Percentiles rank a stretch among this genome's conserved stretches.
Evolutionary conservation across 2,113 vertebrate genomes (phyloP).

Genomic region (Castor canadensis): DNA sequence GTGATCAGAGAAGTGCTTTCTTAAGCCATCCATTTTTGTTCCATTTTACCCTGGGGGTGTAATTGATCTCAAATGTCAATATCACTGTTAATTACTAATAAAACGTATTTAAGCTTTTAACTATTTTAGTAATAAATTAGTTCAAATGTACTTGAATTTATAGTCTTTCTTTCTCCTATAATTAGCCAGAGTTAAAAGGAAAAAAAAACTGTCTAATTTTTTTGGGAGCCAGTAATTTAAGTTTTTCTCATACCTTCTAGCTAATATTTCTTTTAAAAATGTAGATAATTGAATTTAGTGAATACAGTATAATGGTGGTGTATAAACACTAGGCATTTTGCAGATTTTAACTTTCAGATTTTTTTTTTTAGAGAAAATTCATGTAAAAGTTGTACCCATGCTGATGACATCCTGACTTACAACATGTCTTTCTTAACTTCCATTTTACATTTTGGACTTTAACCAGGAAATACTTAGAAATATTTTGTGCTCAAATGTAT

Average conservation of each 20-base stretch:
- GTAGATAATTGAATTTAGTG: neutral
- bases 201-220: constrained; percentile 12
- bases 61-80: neutral
- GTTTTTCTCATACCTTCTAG: neutral
- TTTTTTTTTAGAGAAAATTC: neutral
- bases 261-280: neutral
- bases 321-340: neutral
- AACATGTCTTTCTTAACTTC: neutral
- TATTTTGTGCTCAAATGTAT: neutral
- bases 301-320: neutral
- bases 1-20: constrained; percentile 7
- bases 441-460: constrained; percentile 3
- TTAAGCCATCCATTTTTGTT: neutral
- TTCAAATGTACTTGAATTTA: neutral
- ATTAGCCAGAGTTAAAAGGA: neutral
- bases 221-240: constrained; percentile 26
- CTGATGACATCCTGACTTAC: neutral
- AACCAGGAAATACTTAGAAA: neutral
- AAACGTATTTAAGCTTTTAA: constrained; percentile 34
- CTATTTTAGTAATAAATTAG: constrained; percentile 10
- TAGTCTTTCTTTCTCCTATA: neutral
- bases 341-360: neutral
- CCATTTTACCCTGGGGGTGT: neutral
- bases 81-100: neutral
- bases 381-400: neutral